Evolutionary conservation across 2,888 invertebrate genomes (phyloP).

Genomic region (Orchesellides sinensis): DNA sequence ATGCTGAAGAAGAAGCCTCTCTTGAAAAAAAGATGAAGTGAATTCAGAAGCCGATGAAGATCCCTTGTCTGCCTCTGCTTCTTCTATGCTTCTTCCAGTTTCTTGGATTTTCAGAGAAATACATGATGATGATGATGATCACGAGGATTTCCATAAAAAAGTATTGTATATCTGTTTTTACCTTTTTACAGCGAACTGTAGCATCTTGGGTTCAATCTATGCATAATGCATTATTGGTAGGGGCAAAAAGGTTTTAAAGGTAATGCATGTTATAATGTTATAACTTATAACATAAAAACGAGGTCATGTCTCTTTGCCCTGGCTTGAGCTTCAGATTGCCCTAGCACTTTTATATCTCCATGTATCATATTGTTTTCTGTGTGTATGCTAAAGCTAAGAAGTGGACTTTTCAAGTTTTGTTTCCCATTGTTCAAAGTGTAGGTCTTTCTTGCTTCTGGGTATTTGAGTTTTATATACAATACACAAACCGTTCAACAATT

Average conservation of each 20-base stretch:
- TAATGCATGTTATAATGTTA: too few species aligned
- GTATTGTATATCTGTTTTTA: not conserved
- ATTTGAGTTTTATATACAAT: constrained; percentile 4
- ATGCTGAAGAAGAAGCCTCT: not conserved
- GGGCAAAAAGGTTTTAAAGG: constrained; percentile 22
- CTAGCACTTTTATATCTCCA: too few species aligned
- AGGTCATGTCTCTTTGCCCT: constrained; percentile 12
- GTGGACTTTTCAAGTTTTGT: not conserved
- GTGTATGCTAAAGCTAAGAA: not conserved
- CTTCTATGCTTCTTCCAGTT: not conserved
- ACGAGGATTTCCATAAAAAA: not conserved
- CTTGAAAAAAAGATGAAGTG: not conserved
- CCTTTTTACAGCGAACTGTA: not conserved
- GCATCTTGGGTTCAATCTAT: not conserved
- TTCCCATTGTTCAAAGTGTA: constrained; percentile 1
- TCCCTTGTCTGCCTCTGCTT: not conserved
- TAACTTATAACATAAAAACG: too few species aligned
- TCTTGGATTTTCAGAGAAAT: not conserved
- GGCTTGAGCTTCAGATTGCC: too few species aligned
- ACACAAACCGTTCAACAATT: constrained; percentile 28
- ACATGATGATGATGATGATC: not conserved
- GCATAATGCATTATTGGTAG: not conserved
- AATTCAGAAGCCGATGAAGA: not conserved
- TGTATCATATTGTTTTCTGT: too few species aligned
- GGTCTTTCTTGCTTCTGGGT: constrained; percentile 20